A percentile compares a stretch with the other conserved stretches of the same genome.
Evolutionary conservation across 2,888 invertebrate genomes (phyloP).

Genomic region (Agrotis ipsilon): DNA sequence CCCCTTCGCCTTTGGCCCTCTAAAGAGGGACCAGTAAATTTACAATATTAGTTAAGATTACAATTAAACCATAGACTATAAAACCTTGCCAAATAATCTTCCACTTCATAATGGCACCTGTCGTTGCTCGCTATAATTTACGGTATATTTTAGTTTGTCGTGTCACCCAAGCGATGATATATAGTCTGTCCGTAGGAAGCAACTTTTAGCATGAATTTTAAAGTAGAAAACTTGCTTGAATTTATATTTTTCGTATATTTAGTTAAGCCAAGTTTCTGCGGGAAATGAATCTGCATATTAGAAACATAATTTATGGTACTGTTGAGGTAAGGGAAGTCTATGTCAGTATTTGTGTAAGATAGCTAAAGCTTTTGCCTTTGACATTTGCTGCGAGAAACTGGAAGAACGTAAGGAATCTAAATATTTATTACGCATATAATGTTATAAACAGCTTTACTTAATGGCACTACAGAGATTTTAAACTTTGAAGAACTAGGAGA

Average conservation of each 20-base stretch:
- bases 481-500: no score
- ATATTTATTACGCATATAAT: no score
- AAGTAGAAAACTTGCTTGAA: conserved; percentile 60
- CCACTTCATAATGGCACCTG: conserved; percentile 47
- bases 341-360: conserved; percentile 7
- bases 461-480: no score
- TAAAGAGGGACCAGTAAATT: no score
- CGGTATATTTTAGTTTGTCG: conserved; percentile 58
- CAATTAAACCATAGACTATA: not conserved
- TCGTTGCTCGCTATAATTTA: conserved; percentile 55
- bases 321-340: conserved; percentile 11
- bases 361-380: not conserved
- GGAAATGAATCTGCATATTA: conserved; percentile 54
- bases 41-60: no score
- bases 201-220: conserved; percentile 63
- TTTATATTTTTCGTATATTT: conserved; percentile 54
- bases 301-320: conserved; percentile 29
- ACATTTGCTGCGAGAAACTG: not conserved
- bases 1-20: no score
- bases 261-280: conserved; percentile 47
- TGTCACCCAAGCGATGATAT: conserved; percentile 59
- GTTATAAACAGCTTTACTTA: no score
- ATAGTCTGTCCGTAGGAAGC: conserved; percentile 47
- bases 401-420: not conserved
- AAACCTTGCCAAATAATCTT: conserved; percentile 19